Evolutionary conservation across 1,140 invertebrate genomes (phyloP).

Genomic region (Sinonovacula constricta): DNA sequence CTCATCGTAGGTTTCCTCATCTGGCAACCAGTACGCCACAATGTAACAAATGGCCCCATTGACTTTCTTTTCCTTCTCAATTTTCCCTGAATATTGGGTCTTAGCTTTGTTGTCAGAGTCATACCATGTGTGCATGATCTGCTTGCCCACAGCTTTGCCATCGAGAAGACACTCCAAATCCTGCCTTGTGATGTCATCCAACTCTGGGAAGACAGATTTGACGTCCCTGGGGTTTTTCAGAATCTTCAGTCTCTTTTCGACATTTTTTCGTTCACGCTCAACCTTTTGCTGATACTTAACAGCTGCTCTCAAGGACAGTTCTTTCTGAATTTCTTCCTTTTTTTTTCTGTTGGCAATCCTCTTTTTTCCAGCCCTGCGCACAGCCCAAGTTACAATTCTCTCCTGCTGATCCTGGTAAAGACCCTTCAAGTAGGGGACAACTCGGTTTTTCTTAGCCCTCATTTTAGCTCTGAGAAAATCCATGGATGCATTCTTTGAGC

Average conservation of each 20-base stretch:
- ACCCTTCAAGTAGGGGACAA: not conserved
- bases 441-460: constrained; percentile 2
- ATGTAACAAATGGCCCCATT: constrained; percentile 1
- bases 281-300: not conserved
- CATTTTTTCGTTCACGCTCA: not conserved
- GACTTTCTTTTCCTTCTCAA: constrained; percentile 33
- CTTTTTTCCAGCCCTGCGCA: not conserved
- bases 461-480: not conserved
- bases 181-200: not conserved
- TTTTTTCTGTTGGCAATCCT: not conserved
- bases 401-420: not conserved
- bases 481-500: not conserved
- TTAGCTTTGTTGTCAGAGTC: not conserved
- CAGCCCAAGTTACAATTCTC: not conserved
- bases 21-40: constrained; percentile 28
- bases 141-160: not conserved
- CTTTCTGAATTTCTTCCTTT: not conserved
- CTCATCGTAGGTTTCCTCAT: constrained; percentile 21
- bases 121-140: constrained; percentile 2
- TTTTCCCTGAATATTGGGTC: too few species aligned
- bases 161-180: not conserved
- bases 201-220: not conserved
- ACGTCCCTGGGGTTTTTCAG: not conserved
- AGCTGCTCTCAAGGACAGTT: not conserved
- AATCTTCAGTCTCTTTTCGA: constrained; percentile 5